phyloP scores from a whole-genome alignment of 2,113 vertebrate genomes.

The Paracanthobrama guichenoti region DNA sequence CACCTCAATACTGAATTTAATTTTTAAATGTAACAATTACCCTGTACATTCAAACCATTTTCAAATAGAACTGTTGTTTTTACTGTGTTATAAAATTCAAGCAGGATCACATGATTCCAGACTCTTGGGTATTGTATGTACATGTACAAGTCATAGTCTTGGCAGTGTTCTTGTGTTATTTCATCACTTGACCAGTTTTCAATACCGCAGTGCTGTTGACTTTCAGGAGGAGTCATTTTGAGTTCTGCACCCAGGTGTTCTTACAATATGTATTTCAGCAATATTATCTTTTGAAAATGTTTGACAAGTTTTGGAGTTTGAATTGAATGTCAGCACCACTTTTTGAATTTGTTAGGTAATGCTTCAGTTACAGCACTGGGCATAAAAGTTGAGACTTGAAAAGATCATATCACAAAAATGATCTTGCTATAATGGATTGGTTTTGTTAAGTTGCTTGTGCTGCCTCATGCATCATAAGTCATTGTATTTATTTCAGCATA shows the following conservation, averaged over 20 bases:
- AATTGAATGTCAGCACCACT: not conserved
- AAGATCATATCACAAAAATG: not conserved
- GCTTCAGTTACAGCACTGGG: not conserved
- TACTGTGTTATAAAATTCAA: not conserved
- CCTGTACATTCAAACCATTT: not conserved
- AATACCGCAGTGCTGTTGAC: slow-evolving; percentile 10
- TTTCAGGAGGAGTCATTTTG: slow-evolving; percentile 14
- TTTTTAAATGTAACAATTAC: not conserved
- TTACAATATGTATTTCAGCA: not conserved
- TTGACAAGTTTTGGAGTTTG: slow-evolving; percentile 17
- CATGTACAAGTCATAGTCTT: slow-evolving; percentile 14
- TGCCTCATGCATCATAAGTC: not conserved
- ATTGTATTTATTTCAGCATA: not conserved
- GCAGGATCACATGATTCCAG: not conserved
- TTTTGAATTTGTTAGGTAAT: not conserved
- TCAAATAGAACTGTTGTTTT: not conserved
- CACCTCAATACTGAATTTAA: not conserved
- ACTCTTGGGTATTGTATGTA: not conserved
- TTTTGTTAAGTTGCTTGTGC: not conserved
- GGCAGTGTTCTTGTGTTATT: slow-evolving; percentile 36
- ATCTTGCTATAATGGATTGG: not conserved
- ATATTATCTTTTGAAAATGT: slow-evolving; percentile 9
- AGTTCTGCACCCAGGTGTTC: slow-evolving; percentile 17
- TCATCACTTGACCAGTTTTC: slow-evolving; percentile 35
- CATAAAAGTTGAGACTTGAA: not conserved